A percentile compares a stretch with the other conserved stretches of the same genome.
These are phyloP conservation scores for Heterodera schachtii DNA, from an alignment of 1,140 invertebrate genomes.

Conservation along the genomic window DNA sequence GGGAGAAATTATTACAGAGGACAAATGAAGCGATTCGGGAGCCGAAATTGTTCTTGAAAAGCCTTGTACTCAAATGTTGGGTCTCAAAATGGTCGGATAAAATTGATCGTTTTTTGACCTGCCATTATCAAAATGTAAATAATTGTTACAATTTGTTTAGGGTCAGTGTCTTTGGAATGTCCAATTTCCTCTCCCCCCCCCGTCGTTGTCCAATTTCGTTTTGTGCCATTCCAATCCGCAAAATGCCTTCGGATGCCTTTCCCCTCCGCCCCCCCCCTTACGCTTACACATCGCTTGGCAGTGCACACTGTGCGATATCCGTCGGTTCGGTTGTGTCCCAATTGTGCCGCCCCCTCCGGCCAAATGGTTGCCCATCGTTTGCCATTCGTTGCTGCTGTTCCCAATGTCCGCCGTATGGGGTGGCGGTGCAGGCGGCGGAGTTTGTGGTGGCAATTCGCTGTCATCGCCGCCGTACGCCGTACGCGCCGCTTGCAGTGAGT, in stretches of 20 bases:
- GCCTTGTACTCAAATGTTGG: no score
- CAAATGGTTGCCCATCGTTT: conserved; percentile 34
- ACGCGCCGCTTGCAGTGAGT: conserved; percentile 22
- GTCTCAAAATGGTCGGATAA: no score
- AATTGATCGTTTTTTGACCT: no score
- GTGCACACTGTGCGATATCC: conserved; percentile 42
- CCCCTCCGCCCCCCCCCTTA: no score
- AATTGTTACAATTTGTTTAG: no score
- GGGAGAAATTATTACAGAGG: background rate
- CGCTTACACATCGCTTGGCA: conserved; percentile 38
- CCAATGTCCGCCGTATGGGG: background rate
- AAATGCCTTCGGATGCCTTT: no score
- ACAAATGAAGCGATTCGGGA: background rate
- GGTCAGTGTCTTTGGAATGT: no score
- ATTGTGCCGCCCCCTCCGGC: background rate
- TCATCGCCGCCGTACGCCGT: background rate
- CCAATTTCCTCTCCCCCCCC: no score
- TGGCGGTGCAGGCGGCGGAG: conserved; percentile 41
- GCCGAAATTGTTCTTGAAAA: no score
- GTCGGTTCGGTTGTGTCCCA: conserved; percentile 12
- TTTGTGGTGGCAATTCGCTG: conserved; percentile 19
- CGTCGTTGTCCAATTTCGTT: no score
- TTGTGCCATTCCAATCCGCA: no score
- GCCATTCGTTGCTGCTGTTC: background rate
- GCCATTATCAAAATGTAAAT: no score